Percentiles rank a stretch among this genome's conserved stretches.
Evolutionary conservation across 1,140 invertebrate species (phyloP).

Genomic region (Helicoverpa armigera): DNA sequence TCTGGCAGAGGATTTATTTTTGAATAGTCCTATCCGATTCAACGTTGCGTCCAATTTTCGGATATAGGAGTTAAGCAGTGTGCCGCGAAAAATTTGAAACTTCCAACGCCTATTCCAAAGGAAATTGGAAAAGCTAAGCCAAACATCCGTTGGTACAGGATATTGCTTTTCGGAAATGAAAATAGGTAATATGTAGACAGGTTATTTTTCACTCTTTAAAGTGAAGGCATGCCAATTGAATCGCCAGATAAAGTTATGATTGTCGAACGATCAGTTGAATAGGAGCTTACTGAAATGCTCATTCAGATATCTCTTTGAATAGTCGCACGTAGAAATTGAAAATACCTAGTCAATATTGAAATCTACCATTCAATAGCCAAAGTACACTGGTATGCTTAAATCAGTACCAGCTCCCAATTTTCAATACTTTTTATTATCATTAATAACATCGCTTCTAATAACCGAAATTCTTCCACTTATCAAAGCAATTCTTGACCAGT

Average conservation of each 20-base stretch:
- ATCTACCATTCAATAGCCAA: too few species aligned
- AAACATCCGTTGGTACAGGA: conserved; percentile 61
- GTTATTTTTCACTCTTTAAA: conserved; percentile 3
- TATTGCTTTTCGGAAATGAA: conserved; percentile 65
- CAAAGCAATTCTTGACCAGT: conserved; percentile 14
- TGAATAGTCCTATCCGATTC: conserved; percentile 20
- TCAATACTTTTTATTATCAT: background rate
- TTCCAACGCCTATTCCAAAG: conserved; percentile 57
- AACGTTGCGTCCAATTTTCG: conserved; percentile 41
- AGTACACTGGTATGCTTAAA: too few species aligned
- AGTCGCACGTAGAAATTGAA: too few species aligned
- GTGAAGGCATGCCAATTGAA: background rate
- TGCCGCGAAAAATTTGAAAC: conserved; percentile 59
- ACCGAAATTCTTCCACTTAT: background rate
- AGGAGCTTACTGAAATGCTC: too few species aligned
- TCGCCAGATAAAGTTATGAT: background rate
- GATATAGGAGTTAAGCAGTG: conserved; percentile 38
- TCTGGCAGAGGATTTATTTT: background rate
- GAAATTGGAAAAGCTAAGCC: conserved; percentile 69
- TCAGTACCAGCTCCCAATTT: background rate
- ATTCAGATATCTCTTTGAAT: too few species aligned
- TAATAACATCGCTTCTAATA: background rate
- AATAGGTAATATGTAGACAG: conserved; percentile 48
- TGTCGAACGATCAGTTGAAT: background rate
- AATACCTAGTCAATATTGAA: too few species aligned